Evolutionary conservation across 2,888 invertebrate genomes (phyloP).

Genomic region (Ctena decussata): DNA sequence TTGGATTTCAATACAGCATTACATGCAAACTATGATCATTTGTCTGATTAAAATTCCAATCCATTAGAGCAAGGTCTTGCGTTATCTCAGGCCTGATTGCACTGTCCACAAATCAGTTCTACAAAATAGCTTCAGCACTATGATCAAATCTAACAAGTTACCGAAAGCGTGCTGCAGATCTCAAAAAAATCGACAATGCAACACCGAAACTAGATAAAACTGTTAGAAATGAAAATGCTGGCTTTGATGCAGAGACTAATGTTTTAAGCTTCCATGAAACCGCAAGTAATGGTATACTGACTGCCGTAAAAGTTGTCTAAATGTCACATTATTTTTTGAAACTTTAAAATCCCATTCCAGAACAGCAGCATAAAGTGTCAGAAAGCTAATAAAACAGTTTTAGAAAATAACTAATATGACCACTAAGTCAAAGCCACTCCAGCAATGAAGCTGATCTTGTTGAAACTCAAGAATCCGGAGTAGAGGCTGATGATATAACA

Average conservation of each 20-base stretch:
- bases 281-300: too few species aligned
- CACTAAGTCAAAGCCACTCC: too few species aligned
- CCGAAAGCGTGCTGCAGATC: conserved; percentile 28
- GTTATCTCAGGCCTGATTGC: conserved; percentile 16
- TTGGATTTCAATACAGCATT: background rate
- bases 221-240: conserved; percentile 11
- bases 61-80: background rate
- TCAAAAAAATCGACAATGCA: background rate
- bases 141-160: conserved; percentile 45
- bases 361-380: too few species aligned
- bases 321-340: too few species aligned
- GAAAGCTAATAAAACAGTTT: too few species aligned
- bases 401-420: too few species aligned
- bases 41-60: conserved; percentile 43
- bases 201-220: background rate
- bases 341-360: too few species aligned
- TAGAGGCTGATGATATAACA: too few species aligned
- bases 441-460: background rate
- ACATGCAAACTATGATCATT: background rate
- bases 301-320: too few species aligned
- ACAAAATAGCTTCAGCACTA: conserved; percentile 28
- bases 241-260: background rate
- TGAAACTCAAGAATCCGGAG: too few species aligned
- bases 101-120: conserved; percentile 23
- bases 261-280: too few species aligned